phyloP scores from a whole-genome alignment of 1,140 invertebrate species.

The Drosophila ogumai region DNA sequence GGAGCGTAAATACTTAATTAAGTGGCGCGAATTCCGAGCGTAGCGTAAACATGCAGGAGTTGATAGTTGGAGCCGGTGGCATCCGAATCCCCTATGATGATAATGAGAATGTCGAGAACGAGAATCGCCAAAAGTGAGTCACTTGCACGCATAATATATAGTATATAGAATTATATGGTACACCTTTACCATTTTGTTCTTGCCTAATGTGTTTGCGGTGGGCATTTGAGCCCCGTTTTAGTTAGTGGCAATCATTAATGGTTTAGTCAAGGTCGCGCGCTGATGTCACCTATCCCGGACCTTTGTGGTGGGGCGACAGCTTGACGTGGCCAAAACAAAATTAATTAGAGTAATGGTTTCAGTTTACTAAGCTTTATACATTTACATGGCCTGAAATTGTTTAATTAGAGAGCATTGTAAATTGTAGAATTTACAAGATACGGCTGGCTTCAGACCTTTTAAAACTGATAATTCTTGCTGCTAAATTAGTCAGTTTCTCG shows the following conservation, averaged over 20 bases:
- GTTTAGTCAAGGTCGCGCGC: conserved; percentile 54
- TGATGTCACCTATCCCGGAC: conserved; percentile 59
- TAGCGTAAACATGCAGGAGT: conserved; percentile 68
- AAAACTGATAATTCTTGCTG: not conserved
- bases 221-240: conserved; percentile 25
- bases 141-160: conserved; percentile 14
- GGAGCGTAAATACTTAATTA: conserved; percentile 53
- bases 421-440: not conserved
- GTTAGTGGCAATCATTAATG: conserved; percentile 18
- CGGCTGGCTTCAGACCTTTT: not conserved
- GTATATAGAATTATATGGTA: conserved; percentile 1
- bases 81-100: conserved; percentile 23
- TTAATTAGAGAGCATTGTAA: not conserved
- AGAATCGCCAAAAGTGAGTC: conserved; percentile 48
- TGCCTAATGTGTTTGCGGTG: conserved; percentile 22
- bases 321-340: not conserved
- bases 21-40: conserved; percentile 38
- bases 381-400: not conserved
- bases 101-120: conserved; percentile 46
- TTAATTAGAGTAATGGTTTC: conserved; percentile 30
- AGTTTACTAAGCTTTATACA: not conserved
- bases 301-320: conserved; percentile 18
- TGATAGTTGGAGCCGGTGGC: conserved; percentile 49
- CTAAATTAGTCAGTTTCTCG: not conserved
- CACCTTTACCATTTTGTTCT: not conserved